Evolutionary conservation across 2,888 invertebrate species (phyloP), one percentile per base, ranked within the genome.

Genomic region (Coecobrya sp.): DNA sequence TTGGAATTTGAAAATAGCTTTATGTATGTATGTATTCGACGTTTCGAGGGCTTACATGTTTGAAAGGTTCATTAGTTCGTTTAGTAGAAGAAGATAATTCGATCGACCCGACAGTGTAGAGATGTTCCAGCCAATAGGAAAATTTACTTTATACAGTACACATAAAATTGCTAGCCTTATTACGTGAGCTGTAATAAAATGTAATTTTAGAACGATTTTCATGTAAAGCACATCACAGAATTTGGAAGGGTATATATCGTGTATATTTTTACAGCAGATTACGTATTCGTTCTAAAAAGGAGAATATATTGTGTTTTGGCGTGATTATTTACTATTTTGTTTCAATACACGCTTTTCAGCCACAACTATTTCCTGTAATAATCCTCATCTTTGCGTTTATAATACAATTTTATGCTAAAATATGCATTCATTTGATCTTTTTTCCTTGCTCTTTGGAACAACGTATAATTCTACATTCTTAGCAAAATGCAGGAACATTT

Each of bases 381-480:
- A 25, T 76, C 11, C 13, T 49, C 49, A 19, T 76, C 76, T 49
- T 25, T 13, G 25, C 76, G 25, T 49, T 49, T 13, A 76, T 49
- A 76, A 87, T 76, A 59, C 87, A 87, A 76, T 87, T 87, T 87
- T 87, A 87, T 87, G 87, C 62, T 59, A 87, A 87, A 87, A 87
- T 87, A 87, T 62, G 73, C 59, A 42, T 45, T 76, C 86, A 87
- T 87, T 76, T 87, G 59, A 87, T 86, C 76, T 76, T 86, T 55
- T 68, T 55, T 27, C 55, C 30, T 87, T 59, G 62, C 55, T n/a
- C 30, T 55, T 27, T 30, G n/a, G n/a, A n/a, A 73, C n/a, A 70
- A 49, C 73, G 30, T 55, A 42, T 16, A 49, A 4, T 36, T 13
- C 5, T 68, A 73, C 52, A 52, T 5, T 70, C 42, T 30, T 25